Conservation (phyloP, 2,113 vertebrate genomes). For the Psammodynastes pulverulentus region DNA sequence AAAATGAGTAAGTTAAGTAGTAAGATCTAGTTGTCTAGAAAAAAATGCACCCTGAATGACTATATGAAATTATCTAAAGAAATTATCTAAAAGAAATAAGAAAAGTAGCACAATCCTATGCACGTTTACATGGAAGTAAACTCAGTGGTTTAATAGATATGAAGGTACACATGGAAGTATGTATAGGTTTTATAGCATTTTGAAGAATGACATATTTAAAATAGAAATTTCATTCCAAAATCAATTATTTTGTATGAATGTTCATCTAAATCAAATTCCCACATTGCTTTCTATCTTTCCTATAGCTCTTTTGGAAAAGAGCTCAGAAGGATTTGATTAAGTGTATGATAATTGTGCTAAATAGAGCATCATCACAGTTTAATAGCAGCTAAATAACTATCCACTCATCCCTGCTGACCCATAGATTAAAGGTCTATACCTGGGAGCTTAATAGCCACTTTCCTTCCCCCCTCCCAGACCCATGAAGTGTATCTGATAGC, state of each 20-base stretch:
- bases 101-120: background rate
- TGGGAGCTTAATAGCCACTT: background rate
- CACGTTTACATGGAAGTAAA: background rate
- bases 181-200: background rate
- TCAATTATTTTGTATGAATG: background rate
- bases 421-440: slow-evolving; percentile 4
- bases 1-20: slow-evolving; percentile 6
- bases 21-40: background rate
- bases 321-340: slow-evolving; percentile 11
- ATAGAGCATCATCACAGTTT: background rate
- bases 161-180: background rate
- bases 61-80: background rate
- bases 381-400: slow-evolving; percentile 4
- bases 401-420: slow-evolving; percentile 9
- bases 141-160: background rate
- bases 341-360: slow-evolving; percentile 33
- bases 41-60: background rate
- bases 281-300: background rate
- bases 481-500: slow-evolving; percentile 8
- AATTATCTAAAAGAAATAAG: too few relatives aligned
- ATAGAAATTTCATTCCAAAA: background rate
- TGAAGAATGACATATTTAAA: background rate
- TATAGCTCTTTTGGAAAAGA: background rate
- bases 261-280: background rate
- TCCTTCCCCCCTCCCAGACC: background rate